Conservation (phyloP, 2,888 invertebrate genomes). For the Eustalomyia histrio region DNA sequence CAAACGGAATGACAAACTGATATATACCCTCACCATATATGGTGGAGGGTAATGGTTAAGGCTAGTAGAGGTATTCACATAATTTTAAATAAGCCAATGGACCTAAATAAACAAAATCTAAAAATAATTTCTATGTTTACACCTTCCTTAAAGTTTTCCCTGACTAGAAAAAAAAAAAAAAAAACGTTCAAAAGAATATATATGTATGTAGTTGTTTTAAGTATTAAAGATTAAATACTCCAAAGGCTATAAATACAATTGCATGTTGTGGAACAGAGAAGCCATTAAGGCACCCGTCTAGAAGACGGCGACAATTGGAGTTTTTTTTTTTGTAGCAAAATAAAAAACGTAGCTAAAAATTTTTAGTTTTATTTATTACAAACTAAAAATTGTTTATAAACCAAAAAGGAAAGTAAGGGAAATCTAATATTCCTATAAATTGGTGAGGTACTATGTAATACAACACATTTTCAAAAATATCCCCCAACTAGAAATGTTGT, state of each 20-base stretch:
- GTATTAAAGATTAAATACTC: neutral
- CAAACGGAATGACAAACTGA: too few species aligned
- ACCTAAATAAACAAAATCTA: too few species aligned
- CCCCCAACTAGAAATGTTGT: neutral
- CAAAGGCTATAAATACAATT: slow-evolving; percentile 25
- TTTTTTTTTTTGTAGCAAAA: neutral
- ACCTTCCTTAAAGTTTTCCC: neutral
- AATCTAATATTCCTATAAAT: neutral
- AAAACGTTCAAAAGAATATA: neutral
- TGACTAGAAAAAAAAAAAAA: neutral
- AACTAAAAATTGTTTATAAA: too few species aligned
- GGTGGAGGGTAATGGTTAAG: too few species aligned
- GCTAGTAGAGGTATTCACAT: too few species aligned
- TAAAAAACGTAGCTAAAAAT: neutral
- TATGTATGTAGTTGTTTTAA: neutral
- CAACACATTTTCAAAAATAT: neutral
- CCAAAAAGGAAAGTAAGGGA: neutral
- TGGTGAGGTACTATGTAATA: neutral
- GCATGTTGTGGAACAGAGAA: neutral
- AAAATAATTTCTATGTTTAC: neutral
- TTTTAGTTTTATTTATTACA: neutral
- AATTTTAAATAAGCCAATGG: too few species aligned
- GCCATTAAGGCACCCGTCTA: neutral
- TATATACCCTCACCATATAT: too few species aligned
- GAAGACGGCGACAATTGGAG: slow-evolving; percentile 2